A percentile compares a stretch with the other conserved stretches of the same genome.
Conservation (phyloP, 1,140 invertebrate species). For the Pemphigus obesinymphae region DNA sequence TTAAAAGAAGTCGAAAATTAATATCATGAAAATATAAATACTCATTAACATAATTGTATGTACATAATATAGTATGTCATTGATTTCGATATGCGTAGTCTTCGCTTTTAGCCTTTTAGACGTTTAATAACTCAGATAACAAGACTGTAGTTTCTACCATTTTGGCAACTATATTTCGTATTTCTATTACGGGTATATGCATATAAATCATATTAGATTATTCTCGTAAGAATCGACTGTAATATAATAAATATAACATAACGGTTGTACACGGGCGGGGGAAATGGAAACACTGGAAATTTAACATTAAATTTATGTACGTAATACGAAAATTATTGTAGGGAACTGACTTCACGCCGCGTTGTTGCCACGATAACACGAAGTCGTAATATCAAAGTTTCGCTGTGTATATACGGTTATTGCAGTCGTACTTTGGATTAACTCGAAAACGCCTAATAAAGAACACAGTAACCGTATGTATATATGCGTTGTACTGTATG, state of each 20-base stretch:
- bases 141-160: too few species aligned
- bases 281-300: background rate
- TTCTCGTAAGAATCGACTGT: background rate
- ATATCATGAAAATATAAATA: too few species aligned
- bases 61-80: too few species aligned
- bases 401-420: background rate
- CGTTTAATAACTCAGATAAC: too few species aligned
- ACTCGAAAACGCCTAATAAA: background rate
- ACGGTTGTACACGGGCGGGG: too few species aligned
- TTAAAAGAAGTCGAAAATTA: too few species aligned
- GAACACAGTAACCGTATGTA: too few species aligned
- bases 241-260: background rate
- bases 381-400: background rate
- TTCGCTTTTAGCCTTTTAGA: too few species aligned
- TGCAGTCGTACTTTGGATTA: background rate
- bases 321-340: background rate
- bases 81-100: too few species aligned
- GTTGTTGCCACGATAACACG: background rate
- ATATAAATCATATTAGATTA: background rate
- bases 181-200: background rate
- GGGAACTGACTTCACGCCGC: too few species aligned
- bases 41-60: too few species aligned
- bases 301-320: background rate
- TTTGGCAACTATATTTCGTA: too few species aligned
- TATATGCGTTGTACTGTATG: background rate